phyloP scores from a whole-genome alignment of 1,140 invertebrate genomes.

The Pomacea maculata region DNA sequence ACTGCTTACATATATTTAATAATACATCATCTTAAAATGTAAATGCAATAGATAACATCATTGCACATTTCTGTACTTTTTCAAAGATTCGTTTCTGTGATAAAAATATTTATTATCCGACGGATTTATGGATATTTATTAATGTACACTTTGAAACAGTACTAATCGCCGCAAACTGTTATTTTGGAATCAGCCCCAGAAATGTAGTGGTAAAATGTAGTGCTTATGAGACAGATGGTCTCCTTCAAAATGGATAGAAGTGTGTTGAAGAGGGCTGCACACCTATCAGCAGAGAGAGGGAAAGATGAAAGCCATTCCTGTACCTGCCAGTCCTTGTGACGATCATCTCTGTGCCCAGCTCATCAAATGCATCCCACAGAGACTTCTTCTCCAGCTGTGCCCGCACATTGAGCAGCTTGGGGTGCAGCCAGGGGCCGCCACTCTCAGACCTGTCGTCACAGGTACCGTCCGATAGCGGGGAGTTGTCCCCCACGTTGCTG shows the following conservation, averaged over 20 bases:
- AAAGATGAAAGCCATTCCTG: constrained; percentile 69
- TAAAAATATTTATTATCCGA: no score
- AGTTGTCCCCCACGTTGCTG: constrained; percentile 5
- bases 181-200: no score
- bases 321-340: constrained; percentile 99
- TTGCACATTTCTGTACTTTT: no score
- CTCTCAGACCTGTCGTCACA: not conserved
- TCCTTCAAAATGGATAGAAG: not conserved
- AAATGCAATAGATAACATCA: no score
- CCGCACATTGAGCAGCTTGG: constrained; percentile 79
- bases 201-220: not conserved
- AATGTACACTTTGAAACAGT: no score
- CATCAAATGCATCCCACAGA: constrained; percentile 98
- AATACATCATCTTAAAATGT: no score
- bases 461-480: no score
- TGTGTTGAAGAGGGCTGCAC: not conserved
- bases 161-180: no score
- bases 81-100: no score
- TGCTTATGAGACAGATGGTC: not conserved
- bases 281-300: constrained; percentile 5
- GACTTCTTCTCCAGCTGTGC: constrained; percentile 97
- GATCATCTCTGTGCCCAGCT: constrained; percentile 98
- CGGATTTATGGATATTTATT: no score
- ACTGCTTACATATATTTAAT: no score
- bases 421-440: constrained; percentile 63